phyloP scores from a whole-genome alignment of 1,140 invertebrate genomes.

The Philotrypesis tridentata region DNA sequence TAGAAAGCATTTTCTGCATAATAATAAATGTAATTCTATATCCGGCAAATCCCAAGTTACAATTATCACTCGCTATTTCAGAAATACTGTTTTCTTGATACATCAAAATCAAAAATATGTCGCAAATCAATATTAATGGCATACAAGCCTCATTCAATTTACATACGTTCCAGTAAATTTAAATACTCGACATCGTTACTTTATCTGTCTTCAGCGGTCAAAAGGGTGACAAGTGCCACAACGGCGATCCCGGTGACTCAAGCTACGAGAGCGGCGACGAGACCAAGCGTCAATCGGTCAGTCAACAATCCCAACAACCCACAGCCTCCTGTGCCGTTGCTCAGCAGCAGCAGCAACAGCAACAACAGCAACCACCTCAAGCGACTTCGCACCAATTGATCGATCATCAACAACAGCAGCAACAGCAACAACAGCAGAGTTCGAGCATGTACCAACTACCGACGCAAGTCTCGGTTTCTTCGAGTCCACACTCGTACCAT shows the following conservation, averaged over 20 bases:
- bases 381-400: conserved; percentile 73
- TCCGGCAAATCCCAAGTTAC: too few relatives aligned
- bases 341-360: conserved; percentile 64
- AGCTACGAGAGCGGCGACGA: conserved; percentile 72
- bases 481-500: conserved; percentile 69
- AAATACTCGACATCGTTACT: neutral
- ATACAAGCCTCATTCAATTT: too few relatives aligned
- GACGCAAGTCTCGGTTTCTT: conserved; percentile 69
- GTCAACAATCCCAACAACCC: conserved; percentile 55
- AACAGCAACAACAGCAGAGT: conserved; percentile 61
- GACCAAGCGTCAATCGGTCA: conserved; percentile 61
- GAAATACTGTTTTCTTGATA: too few relatives aligned
- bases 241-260: conserved; percentile 64
- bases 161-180: too few relatives aligned
- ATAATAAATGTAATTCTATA: too few relatives aligned
- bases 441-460: conserved; percentile 75
- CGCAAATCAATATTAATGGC: too few relatives aligned
- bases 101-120: too few relatives aligned
- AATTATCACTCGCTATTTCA: too few relatives aligned
- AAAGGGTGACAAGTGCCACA: conserved; percentile 69
- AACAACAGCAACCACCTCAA: conserved; percentile 65
- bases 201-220: conserved; percentile 64
- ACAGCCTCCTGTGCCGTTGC: neutral
- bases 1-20: too few relatives aligned
- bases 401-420: conserved; percentile 59